Evolutionary conservation across 2,888 invertebrate genomes (phyloP).

Genomic region (Platycheirus rosarum): DNA sequence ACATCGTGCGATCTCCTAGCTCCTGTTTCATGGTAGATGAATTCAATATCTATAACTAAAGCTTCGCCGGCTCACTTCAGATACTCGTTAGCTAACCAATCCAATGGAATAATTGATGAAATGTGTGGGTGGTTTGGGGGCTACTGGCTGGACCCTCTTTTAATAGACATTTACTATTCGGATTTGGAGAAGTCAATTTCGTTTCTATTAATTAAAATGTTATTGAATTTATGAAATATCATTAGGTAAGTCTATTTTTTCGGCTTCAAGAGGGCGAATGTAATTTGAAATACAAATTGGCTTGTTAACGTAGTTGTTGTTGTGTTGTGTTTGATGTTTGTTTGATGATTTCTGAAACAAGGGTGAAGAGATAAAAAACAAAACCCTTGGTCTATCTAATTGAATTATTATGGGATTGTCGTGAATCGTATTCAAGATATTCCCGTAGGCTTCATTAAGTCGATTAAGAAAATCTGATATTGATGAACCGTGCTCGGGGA

Average conservation of each 20-base stretch:
- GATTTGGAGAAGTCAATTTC: conserved; percentile 46
- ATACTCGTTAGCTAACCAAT: conserved; percentile 61
- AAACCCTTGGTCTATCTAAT: conserved; percentile 37
- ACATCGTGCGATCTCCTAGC: neutral
- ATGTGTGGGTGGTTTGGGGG: conserved; percentile 16
- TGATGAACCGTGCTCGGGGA: too few species aligned
- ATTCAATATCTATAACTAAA: conserved; percentile 65
- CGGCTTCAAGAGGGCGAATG: neutral
- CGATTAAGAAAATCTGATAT: conserved; percentile 58
- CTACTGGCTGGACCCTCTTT: conserved; percentile 18
- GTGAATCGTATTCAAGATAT: conserved; percentile 33
- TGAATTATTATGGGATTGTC: conserved; percentile 50
- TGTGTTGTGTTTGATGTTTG: conserved; percentile 15
- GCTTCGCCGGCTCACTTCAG: conserved; percentile 50
- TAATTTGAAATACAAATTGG: conserved; percentile 34
- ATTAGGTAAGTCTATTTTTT: neutral
- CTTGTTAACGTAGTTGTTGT: neutral
- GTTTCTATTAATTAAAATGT: conserved; percentile 55
- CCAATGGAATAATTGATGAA: conserved; percentile 63
- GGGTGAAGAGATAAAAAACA: neutral
- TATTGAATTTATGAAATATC: conserved; percentile 50
- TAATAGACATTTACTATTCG: conserved; percentile 28
- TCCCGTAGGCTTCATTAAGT: conserved; percentile 48
- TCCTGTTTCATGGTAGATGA: conserved; percentile 39
- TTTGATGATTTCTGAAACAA: neutral